phyloP scores from a whole-genome alignment of 1,140 invertebrate genomes.

The Drosophila sturtevanti region DNA sequence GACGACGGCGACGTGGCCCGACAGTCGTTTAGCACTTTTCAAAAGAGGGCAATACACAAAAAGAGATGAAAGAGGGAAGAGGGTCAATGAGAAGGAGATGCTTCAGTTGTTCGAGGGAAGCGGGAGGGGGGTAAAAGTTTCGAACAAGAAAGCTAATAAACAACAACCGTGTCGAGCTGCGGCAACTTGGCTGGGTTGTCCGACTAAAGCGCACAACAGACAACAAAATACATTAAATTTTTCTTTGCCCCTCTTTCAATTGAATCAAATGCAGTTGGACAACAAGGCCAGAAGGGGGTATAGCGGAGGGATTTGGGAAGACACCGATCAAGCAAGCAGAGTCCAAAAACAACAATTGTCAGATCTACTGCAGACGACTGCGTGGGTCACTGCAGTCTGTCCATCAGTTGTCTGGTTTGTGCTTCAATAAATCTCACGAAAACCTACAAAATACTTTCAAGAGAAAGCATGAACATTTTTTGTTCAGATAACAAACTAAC shows the following conservation, averaged over 20 bases:
- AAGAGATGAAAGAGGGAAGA: background rate
- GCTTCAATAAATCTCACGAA: background rate
- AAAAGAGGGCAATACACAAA: background rate
- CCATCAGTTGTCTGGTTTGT: background rate
- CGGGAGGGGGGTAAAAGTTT: conserved; percentile 39
- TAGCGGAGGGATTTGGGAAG: conserved; percentile 10
- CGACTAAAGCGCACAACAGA: conserved; percentile 1
- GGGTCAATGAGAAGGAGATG: background rate
- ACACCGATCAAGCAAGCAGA: conserved; percentile 14
- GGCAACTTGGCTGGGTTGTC: conserved; percentile 11
- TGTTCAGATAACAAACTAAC: conserved; percentile 40
- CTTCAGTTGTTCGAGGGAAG: background rate
- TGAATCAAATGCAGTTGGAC: conserved; percentile 40
- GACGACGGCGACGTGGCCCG: conserved; percentile 20
- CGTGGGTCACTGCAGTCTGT: background rate
- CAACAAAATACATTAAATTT: conserved; percentile 30
- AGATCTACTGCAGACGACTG: background rate
- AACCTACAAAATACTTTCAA: background rate
- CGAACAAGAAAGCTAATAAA: conserved; percentile 57
- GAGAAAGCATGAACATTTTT: conserved; percentile 8
- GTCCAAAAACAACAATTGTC: background rate
- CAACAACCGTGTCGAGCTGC: conserved; percentile 22
- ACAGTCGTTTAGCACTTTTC: conserved; percentile 46
- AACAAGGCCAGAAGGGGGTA: background rate
- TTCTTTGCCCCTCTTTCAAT: conserved; percentile 48